These are phyloP conservation scores for Pachyrhynchus sulphureomaculatus DNA, from an alignment of 1,140 invertebrate genomes.

Conservation along the genomic window DNA sequence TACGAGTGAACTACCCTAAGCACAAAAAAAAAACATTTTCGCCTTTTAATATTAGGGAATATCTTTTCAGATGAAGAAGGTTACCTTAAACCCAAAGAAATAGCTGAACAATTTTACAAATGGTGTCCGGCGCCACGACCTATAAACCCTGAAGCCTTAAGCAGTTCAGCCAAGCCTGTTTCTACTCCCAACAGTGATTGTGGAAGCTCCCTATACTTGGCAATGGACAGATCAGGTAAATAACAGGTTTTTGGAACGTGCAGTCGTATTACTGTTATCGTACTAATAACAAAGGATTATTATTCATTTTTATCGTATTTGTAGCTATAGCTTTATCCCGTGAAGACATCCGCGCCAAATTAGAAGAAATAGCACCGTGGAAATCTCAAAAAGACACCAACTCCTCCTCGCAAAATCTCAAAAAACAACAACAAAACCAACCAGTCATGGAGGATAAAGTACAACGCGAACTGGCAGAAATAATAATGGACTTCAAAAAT, in stretches of 20 bases:
- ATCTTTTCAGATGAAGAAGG: conserved; percentile 51
- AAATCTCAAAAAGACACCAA: conserved; percentile 1
- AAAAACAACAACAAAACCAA: conserved; percentile 6
- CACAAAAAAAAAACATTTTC: too few species aligned
- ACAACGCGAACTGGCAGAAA: conserved; percentile 80
- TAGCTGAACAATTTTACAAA: conserved; percentile 39
- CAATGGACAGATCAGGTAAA: conserved; percentile 38
- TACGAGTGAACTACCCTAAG: too few species aligned
- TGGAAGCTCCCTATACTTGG: conserved; percentile 33
- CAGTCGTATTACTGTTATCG: too few species aligned
- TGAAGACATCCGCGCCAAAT: conserved; percentile 5
- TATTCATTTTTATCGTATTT: neutral
- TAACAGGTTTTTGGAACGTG: too few species aligned
- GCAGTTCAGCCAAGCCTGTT: conserved; percentile 12
- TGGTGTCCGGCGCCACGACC: conserved; percentile 40
- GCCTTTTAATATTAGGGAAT: neutral
- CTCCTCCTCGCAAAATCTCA: neutral
- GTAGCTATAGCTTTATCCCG: conserved; percentile 5
- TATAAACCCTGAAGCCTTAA: conserved; percentile 18
- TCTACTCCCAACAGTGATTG: conserved; percentile 22
- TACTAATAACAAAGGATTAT: too few species aligned
- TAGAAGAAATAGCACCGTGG: neutral
- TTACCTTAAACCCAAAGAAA: conserved; percentile 52
- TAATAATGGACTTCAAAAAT: conserved; percentile 87
- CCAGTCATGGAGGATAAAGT: conserved; percentile 50